Base-by-base conservation (phyloP, 23 tunicate species). In the Styela clava region DNA sequence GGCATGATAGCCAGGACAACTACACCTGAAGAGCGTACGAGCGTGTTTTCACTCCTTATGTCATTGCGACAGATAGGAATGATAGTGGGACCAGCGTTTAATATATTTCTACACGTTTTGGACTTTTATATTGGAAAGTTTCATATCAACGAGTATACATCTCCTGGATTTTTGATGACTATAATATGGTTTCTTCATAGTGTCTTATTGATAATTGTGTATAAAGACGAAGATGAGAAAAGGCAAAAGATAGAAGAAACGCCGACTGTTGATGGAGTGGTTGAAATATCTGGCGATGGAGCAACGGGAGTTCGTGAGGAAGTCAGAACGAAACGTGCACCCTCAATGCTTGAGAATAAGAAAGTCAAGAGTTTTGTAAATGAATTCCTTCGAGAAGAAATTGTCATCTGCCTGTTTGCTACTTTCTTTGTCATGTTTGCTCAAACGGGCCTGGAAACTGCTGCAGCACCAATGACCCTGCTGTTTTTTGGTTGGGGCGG, bases 371-470 rank as follows among this genome's bases (percentile, higher is more conserved):
- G 35, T 32, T 71, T 71, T 34, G 29, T 28, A 26, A 44, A 34
- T 51, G 97, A 86, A 35, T 86, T 91, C 27, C 64, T 91, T 18
- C 77, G 85, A 24, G 97, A 91, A 78, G 97, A 86, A 64, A 87
- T 91, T 2, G 73, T 91, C n/a, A 91, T 91, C 16, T 91, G 97
- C 78, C 76, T 91, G 37, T 61, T 85, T 32, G 82, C 84, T 2
- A 86, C 86, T 32, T 91, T 91, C 68, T 33, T 80, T 12, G 68
- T 86, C 5, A 86, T 91, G 89, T 91, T 91, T 74, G 69, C 61
- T 1, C 97, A 91, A 86, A 83, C 90, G 37, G 97, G 87, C 2
- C 34, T 85, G 34, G 97, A 91, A 83, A 91, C 97, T 31, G 26
- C 85, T 73, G 61, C 86, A 33, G 82, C 97, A 2, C 97, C 97